These are phyloP conservation scores for Tinea pellionella DNA, from an alignment of 2,888 invertebrate species.

Conservation along the genomic window DNA sequence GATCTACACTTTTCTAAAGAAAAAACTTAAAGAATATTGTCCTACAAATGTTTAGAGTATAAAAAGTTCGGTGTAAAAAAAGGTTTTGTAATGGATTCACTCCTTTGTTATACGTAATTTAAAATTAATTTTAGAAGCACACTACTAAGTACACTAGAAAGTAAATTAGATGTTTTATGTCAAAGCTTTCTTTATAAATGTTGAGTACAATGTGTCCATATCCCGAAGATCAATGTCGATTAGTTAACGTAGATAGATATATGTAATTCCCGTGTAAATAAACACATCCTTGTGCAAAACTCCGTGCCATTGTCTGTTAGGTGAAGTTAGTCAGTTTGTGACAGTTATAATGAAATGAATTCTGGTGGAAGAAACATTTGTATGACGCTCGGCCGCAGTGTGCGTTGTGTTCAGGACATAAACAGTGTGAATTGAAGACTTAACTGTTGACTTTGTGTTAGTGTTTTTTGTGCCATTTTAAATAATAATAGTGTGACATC, in stretches of 20 bases:
- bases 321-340: conserved; percentile 55
- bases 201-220: conserved; percentile 28
- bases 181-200: conserved; percentile 24
- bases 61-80: neutral
- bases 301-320: conserved; percentile 69
- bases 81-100: conserved; percentile 20
- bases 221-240: neutral
- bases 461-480: conserved; percentile 69
- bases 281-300: conserved; percentile 50
- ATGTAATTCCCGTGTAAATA: conserved; percentile 54
- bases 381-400: neutral
- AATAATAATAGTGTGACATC: conserved; percentile 65
- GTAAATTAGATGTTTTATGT: conserved; percentile 37
- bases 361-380: neutral
- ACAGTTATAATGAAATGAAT: neutral
- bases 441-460: conserved; percentile 67
- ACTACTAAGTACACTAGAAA: conserved; percentile 38
- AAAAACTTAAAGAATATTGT: neutral
- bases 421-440: conserved; percentile 38
- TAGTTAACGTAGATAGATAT: neutral
- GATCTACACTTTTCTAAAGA: neutral
- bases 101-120: conserved; percentile 52
- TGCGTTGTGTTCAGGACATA: neutral
- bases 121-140: conserved; percentile 17
- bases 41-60: neutral